Evolutionary conservation across 2,113 vertebrate genomes (phyloP), one percentile per base, ranked within the genome.

Genomic region (Neolamprologus caudopunctatus): DNA sequence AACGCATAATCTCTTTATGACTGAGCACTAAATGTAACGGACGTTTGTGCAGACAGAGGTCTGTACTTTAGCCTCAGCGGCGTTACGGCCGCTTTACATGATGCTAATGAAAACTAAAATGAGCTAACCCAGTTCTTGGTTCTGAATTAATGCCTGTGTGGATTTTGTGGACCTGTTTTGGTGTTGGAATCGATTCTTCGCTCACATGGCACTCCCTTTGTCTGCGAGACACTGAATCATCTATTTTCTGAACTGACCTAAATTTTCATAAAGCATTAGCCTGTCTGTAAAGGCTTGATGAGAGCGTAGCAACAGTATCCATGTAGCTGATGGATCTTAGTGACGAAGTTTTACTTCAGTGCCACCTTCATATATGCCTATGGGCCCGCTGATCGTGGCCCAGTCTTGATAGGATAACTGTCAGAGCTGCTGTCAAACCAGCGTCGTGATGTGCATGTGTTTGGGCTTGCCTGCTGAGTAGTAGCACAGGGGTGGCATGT

Each of bases 391-490:
- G 88, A 89, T 71, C 73, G 75, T 79, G 83, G 61, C 68, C 81
- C 42, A 79, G 83, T 85, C 81, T 66, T 88, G 80, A 88, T 47
- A 54, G 57, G 83, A 26, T 40, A 47, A 31, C 73, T 78, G 73
- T 78, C 73, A 51, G 26, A 84, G 35, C 16, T 79, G 55, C 26
- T 82, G 80, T 35, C 13, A 33, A 83, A 86, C 50, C 54, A 86
- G 37, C 86, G 63, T 80, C 75, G 57, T 85, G 78, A 86, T 66
- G 71, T 91, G 81, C 89, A 88, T 93, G 84, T 93, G 89, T 95
- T 91, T 87, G 88, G 90, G 75, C 93, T 89, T 93, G 89, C 84
- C 87, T 82, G 16, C 31, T 75, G 13, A 63, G 58, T 12, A 40
- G 53, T 7, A 73, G 40, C 54, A 85, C 86, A 84, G 12, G 24